phyloP scores from a whole-genome alignment of 2,888 invertebrate genomes.

The Parasteatoda lunata region DNA sequence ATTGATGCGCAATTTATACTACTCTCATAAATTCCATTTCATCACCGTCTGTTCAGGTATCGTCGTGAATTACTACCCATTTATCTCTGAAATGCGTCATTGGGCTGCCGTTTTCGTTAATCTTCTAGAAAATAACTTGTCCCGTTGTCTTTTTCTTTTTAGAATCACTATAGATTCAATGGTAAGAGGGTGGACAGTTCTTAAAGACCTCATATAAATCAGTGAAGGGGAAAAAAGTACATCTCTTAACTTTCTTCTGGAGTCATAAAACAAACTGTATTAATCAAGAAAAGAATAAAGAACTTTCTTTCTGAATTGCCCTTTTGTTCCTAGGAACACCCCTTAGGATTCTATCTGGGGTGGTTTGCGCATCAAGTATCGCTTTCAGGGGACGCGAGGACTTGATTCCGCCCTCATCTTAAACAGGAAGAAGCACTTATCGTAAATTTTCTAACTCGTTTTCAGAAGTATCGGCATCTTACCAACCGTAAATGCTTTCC shows the following conservation, averaged over 20 bases:
- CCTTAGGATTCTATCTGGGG: constrained; percentile 1
- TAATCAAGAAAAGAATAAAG: constrained; percentile 29
- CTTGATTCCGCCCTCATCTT: constrained; percentile 3
- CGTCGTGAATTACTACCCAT: neutral
- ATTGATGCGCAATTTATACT: too few relatives aligned
- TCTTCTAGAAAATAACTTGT: constrained; percentile 21
- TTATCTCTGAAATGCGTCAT: constrained; percentile 8
- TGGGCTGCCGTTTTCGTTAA: constrained; percentile 26
- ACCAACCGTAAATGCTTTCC: constrained; percentile 33
- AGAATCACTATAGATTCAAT: constrained; percentile 16
- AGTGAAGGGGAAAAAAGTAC: constrained; percentile 11
- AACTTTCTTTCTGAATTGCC: constrained; percentile 22
- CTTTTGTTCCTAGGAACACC: constrained; percentile 7
- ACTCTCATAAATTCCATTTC: too few relatives aligned
- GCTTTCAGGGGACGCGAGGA: neutral
- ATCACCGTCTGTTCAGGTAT: neutral
- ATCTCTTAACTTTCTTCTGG: constrained; percentile 22
- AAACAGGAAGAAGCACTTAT: constrained; percentile 63
- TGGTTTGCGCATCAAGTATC: constrained; percentile 13
- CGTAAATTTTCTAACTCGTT: constrained; percentile 62
- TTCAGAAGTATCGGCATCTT: constrained; percentile 1
- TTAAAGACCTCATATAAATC: constrained; percentile 30
- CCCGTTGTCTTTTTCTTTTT: constrained; percentile 9
- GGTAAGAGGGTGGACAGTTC: neutral
- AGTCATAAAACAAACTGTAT: constrained; percentile 46